These are phyloP conservation scores for Pelvicachromis taeniatus DNA, from an alignment of 2,113 vertebrate species.

Conservation along the genomic window DNA sequence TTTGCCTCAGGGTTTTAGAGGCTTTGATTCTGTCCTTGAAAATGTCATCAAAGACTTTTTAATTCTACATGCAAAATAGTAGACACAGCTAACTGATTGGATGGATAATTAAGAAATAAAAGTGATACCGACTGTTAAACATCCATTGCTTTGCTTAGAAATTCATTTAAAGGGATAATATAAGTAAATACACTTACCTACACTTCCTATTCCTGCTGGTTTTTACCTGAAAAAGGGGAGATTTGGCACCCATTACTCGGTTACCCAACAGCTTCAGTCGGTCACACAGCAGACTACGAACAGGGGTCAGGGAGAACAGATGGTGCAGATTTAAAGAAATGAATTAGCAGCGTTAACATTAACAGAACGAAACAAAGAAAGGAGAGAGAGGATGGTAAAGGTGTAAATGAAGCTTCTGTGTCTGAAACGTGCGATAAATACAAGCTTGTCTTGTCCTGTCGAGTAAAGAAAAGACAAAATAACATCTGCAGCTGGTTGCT, in stretches of 20 bases:
- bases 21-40: background rate
- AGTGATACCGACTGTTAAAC: background rate
- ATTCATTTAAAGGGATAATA: background rate
- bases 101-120: background rate
- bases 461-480: background rate
- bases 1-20: background rate
- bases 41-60: background rate
- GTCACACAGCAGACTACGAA: background rate
- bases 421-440: rapidly evolving
- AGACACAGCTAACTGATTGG: background rate
- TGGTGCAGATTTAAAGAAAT: background rate
- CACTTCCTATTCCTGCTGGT: background rate
- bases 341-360: background rate
- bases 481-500: background rate
- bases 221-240: background rate
- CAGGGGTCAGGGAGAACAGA: background rate
- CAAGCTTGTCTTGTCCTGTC: background rate
- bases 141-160: background rate
- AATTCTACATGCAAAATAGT: rapidly evolving
- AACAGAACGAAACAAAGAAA: background rate
- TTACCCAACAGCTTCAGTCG: background rate
- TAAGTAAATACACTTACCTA: background rate
- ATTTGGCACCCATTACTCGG: background rate
- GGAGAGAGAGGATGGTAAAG: rapidly evolving
- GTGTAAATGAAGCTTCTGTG: background rate